Evolutionary conservation across 2,797 vertebrate species (phyloP), one percentile per base, ranked within the genome.

Genomic region (Pogonophryne albipinna): DNA sequence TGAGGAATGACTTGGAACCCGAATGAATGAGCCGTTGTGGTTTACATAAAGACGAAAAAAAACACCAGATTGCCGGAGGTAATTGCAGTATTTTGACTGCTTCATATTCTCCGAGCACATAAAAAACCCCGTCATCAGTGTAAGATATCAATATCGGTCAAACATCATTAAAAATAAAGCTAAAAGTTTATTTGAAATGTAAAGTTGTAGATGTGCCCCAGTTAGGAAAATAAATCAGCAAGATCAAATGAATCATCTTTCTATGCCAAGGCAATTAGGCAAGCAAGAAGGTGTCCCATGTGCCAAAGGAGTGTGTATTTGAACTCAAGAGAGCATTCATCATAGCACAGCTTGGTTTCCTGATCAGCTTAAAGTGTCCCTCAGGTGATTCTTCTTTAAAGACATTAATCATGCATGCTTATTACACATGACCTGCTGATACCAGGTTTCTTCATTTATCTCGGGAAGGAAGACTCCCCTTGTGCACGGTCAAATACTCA

Each of bases 401-500:
- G 78, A 77, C 84, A 92, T 93, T 90, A 89, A 91, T 92, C 90
- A 90, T 83, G 71, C 83, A 82, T 82, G 85, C 88, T 87, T 88
- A 91, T 90, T 92, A 86, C 80, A 83, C 85, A 84, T 87, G 85
- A 86, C 87, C 86, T 82, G 83, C 88, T 89, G 87, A 82, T 87
- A 74, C 84, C 58, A 83, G 75, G 69, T 69, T 79, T 83, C 66
- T 81, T 69, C 85, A 87, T 92, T 89, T 80, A 85, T 89, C 88
- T 86, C 50, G 4, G 56, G 23, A 64, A 78, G 76, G 74, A 87
- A 62, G 75, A 79, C 77, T 85, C 80, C 84, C 77, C 56, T 56
- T 74, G 65, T 71, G 76, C 57, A 23, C 17, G 83, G 82, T 88
- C 80, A 90, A 92, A 89, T 84, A 70, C 83, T 85, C 87, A 75